Evolutionary conservation across 2,113 vertebrate genomes (phyloP).

Genomic region (Platysteira castanea): DNA sequence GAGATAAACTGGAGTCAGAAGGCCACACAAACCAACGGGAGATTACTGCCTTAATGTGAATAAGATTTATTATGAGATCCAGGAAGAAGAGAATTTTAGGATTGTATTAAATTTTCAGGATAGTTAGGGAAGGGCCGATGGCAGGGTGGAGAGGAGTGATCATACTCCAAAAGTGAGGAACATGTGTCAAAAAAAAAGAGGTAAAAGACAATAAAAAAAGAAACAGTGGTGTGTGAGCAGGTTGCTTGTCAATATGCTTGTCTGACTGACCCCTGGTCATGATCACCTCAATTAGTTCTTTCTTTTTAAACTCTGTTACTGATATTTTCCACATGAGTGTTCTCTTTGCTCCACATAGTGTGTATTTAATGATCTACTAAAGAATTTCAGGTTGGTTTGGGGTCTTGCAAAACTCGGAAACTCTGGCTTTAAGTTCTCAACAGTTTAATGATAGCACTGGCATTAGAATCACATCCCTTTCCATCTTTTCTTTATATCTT

Average conservation of each 20-base stretch:
- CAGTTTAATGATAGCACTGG: not conserved
- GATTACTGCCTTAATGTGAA: not conserved
- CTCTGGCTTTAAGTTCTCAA: not conserved
- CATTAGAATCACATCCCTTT: not conserved
- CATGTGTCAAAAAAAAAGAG: not conserved
- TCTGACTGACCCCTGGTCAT: not conserved
- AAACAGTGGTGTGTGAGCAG: not conserved
- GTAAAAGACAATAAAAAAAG: not conserved
- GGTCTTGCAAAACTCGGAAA: not conserved
- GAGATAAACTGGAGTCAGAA: not conserved
- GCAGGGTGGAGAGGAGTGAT: rapidly evolving
- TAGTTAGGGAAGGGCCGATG: not conserved
- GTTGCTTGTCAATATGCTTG: not conserved
- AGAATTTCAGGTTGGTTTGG: not conserved
- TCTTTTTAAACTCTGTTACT: not conserved
- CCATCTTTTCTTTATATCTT: not conserved
- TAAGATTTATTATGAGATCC: not conserved
- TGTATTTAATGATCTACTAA: not conserved
- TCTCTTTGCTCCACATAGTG: not conserved
- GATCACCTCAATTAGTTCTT: not conserved
- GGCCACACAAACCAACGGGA: not conserved
- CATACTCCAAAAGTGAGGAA: not conserved
- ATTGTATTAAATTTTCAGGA: not conserved
- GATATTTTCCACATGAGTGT: not conserved
- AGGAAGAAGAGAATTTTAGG: not conserved